These are phyloP conservation scores for Anser brachyrhynchus DNA, from an alignment of 2,113 vertebrate species.

Conservation along the genomic window DNA sequence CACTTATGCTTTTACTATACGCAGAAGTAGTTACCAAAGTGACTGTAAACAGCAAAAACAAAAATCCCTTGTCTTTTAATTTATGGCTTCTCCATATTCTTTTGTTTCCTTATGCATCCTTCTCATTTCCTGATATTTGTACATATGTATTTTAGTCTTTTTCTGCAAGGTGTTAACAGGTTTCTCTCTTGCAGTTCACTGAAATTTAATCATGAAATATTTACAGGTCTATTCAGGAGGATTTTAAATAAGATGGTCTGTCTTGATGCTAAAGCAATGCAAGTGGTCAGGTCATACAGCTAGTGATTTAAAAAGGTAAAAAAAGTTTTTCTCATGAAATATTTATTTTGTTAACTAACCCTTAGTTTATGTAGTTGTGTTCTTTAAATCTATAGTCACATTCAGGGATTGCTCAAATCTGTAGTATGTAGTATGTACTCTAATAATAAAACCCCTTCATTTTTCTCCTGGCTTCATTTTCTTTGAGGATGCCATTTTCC, in stretches of 20 bases:
- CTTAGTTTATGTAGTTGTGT: background rate
- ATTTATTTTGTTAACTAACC: background rate
- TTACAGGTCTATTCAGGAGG: no score
- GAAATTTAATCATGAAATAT: background rate
- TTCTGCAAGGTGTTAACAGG: background rate
- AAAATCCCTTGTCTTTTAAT: background rate
- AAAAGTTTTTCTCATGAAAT: background rate
- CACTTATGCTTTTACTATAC: background rate
- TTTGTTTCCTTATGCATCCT: background rate
- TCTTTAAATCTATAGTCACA: background rate
- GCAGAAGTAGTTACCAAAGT: background rate
- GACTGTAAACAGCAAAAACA: background rate
- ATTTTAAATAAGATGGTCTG: background rate
- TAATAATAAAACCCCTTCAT: background rate
- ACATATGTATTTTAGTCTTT: background rate
- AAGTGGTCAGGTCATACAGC: background rate
- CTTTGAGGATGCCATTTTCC: background rate
- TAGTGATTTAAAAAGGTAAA: background rate
- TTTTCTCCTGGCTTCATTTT: background rate
- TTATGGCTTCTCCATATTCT: background rate
- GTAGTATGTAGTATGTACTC: accelerated
- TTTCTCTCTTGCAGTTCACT: background rate
- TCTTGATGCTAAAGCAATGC: background rate
- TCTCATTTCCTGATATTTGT: background rate
- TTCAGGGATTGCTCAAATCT: background rate